These are phyloP conservation scores for Platysteira castanea DNA, from an alignment of 2,113 vertebrate species.

Conservation along the genomic window DNA sequence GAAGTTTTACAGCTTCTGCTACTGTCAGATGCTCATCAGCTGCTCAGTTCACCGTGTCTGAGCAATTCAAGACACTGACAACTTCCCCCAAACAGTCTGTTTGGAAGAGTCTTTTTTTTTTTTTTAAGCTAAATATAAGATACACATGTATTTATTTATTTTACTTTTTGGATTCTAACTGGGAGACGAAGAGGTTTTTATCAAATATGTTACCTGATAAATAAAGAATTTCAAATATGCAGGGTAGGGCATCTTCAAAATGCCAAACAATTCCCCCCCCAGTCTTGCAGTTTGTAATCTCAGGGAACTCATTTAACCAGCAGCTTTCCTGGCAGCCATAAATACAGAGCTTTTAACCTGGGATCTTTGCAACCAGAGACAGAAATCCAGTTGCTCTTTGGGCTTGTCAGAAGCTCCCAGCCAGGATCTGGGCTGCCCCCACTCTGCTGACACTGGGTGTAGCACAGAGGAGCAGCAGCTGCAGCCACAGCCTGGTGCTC, in stretches of 20 bases:
- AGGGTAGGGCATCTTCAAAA: background rate
- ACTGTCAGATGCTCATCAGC: conserved; percentile 14
- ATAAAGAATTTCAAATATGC: background rate
- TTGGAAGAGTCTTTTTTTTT: background rate
- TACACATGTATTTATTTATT: background rate
- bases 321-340: background rate
- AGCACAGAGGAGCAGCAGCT: background rate
- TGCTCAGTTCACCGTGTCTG: background rate
- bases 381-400: background rate
- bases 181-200: background rate
- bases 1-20: conserved; percentile 34
- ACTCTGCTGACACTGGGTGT: background rate
- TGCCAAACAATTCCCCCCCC: background rate
- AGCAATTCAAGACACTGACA: background rate
- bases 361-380: background rate
- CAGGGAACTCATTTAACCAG: background rate
- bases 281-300: background rate
- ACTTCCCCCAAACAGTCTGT: background rate
- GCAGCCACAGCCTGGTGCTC: background rate
- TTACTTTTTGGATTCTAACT: background rate
- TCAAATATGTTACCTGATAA: background rate
- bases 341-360: background rate
- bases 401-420: background rate
- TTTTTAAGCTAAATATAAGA: background rate
- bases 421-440: accelerated